Conservation (phyloP, 1,140 invertebrate genomes). For the Penaeus vannamei region DNA sequence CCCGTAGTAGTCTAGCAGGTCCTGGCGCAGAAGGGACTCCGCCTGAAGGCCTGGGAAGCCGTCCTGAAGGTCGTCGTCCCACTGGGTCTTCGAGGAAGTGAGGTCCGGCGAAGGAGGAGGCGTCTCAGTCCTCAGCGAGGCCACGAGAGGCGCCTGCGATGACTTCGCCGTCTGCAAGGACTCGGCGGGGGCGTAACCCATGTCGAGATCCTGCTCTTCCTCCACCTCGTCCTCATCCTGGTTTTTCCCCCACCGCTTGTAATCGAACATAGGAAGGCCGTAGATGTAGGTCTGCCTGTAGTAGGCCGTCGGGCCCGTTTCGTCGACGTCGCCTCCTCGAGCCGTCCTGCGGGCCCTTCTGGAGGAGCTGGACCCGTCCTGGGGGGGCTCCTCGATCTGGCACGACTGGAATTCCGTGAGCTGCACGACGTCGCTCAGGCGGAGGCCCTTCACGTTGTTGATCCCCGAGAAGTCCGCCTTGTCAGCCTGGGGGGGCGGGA, state of each 20-base stretch:
- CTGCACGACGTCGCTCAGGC: slow-evolving; percentile 66
- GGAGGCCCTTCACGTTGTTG: slow-evolving; percentile 60
- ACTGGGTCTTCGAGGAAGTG: too few species aligned
- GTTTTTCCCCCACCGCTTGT: too few species aligned
- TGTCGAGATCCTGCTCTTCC: too few species aligned
- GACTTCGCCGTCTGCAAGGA: too few species aligned
- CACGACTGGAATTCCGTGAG: slow-evolving; percentile 67
- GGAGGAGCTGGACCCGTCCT: not conserved
- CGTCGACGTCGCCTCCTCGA: not conserved
- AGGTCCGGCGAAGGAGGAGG: too few species aligned
- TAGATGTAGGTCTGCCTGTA: slow-evolving; percentile 18
- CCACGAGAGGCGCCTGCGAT: too few species aligned
- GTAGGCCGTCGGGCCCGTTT: not conserved
- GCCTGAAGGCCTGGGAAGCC: not conserved
- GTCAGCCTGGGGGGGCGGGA: slow-evolving; percentile 40
- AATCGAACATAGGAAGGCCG: too few species aligned
- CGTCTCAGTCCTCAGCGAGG: too few species aligned
- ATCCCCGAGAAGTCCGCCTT: slow-evolving; percentile 66
- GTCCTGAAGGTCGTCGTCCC: not conserved
- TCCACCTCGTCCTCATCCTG: too few species aligned
- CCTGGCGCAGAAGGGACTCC: not conserved
- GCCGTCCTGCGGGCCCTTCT: not conserved
- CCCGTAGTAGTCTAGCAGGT: too few species aligned
- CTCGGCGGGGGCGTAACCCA: too few species aligned
- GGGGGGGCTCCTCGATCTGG: slow-evolving; percentile 28